Base-by-base conservation (phyloP, 2,113 vertebrate genomes). In the Marmota monax region DNA sequence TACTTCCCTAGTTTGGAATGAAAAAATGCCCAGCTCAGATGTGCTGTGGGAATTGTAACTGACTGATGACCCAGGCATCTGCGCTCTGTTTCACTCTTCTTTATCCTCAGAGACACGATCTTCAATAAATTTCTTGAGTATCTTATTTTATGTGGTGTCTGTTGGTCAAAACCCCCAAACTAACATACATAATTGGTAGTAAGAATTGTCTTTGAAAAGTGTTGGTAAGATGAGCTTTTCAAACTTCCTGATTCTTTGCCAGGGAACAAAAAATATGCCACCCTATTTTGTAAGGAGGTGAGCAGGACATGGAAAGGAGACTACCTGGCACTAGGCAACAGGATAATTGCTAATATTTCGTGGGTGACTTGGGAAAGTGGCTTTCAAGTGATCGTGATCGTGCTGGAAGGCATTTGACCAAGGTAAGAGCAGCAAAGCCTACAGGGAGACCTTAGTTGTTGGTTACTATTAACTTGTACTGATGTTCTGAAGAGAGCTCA, bases 261-360 rank as follows among this genome's bases (percentile, higher is more conserved):
- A 0, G 25, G 23, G 51, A 32, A 37, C 25, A 67, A 48, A 70
- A 63, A 56, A 18, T 18, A 51, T 10, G 9, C 4, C 29, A 27
- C 7, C 23, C 0, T 74, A 9, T 1, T 11, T 1, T 32, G 4
- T 67, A 76, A 25, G 5, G 20, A 4, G 4, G 2, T 4, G 29
- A 10, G 37, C 17, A 65, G 51, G 27, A 65, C 34, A 25, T 53
- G 23, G 25, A 42, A 2, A 82, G 37, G 58, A 25, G 11, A 53
- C 11, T 42, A 0, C 10, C 5, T 2, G 4, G 4, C 14, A 23
- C 5, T 17, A 3, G 16, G 7, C 29, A 63, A 23, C n/a, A 72
- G 23, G 23, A 53, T 0, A 17, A 63, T 9, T 29, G 13, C 13
- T 34, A 9, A 16, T 34, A 84, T 2, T 51, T 56, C 65, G 56